These are phyloP conservation scores for Lasiurus cinereus DNA, from an alignment of 2,113 vertebrate species.

Conservation along the genomic window DNA sequence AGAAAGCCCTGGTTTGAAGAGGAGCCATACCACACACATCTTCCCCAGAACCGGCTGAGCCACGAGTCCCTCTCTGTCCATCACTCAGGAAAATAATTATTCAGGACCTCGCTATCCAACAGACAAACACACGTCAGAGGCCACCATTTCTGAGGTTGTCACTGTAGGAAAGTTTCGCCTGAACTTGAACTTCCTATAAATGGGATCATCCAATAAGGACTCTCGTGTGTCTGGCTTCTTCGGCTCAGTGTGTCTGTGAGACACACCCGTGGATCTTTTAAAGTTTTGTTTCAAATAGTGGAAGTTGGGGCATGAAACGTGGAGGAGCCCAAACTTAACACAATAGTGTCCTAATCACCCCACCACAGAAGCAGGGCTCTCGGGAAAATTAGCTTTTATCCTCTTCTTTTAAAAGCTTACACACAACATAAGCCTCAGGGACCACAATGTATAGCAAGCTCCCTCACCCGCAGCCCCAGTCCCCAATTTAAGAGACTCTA, in stretches of 20 bases:
- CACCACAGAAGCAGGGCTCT: conserved; percentile 68
- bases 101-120: not conserved
- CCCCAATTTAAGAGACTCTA: conserved; percentile 74
- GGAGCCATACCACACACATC: not conserved
- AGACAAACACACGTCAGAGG: not conserved
- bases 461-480: not conserved
- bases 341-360: conserved; percentile 71
- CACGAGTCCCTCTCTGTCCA: fast-evolving
- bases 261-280: not conserved
- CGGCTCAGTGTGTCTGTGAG: not conserved
- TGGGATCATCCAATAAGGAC: not conserved
- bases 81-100: not conserved
- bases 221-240: not conserved
- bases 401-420: conserved; percentile 75
- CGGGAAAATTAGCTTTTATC: conserved; percentile 77
- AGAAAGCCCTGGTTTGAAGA: not conserved
- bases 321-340: conserved; percentile 56
- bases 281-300: conserved; percentile 44
- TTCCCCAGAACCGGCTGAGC: not conserved
- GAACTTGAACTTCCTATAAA: not conserved
- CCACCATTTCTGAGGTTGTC: not conserved
- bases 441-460: not conserved
- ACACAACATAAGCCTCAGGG: conserved; percentile 74
- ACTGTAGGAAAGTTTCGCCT: not conserved
- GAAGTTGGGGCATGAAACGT: conserved; percentile 47